Evolutionary conservation across 1,140 invertebrate genomes (phyloP), one percentile per base, ranked within the genome.

Genomic region (Microplitis demolitor): DNA sequence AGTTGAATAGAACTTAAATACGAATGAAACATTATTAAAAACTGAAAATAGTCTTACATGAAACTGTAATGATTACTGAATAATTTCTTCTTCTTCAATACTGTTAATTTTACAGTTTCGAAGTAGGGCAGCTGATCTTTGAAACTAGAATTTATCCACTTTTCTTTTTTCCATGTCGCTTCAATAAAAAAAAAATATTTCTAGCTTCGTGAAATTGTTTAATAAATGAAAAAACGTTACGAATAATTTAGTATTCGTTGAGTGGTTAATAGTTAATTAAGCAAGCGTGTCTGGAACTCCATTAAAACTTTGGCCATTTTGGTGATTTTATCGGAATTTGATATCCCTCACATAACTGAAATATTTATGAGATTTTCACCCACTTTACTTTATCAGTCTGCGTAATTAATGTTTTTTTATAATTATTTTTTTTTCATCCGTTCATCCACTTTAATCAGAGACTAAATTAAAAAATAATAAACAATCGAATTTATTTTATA

Each of bases 251-350:
- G 58, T 34, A 53, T 24, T 60, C 53, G 34, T 69, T 45, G 34
- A 39, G 13, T 60, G 33, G 37, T 58, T 39, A 70, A 51, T 70
- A 62, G 60, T 70, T 62, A 70, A 61, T 70, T 62, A 62, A 62
- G 16, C 4, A 39, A 14, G 68, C 33, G 58, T 62, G 68, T 39
- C 37, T 50, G 35, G 24, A 37, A 60, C 5, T 62, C 58, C 68
- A 70, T 70, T 70, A 70, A 70, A 62, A 70, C 56, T 70, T 70
- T 45, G n/a, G 45, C 58, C 58, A 62, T 70, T 70, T 50, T 50
- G 39, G 58, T 63, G 56, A 70, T 70, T 70, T 62, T 62, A 70
- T 70, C 58, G 56, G 58, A 62, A 70, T 70, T 70, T 70, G 37
- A 70, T 70, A 39, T 60, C 24, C 24, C 16, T 51, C 37, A 50